Evolutionary conservation across 1,140 invertebrate species (phyloP).

Genomic region (Dreissena polymorpha): DNA sequence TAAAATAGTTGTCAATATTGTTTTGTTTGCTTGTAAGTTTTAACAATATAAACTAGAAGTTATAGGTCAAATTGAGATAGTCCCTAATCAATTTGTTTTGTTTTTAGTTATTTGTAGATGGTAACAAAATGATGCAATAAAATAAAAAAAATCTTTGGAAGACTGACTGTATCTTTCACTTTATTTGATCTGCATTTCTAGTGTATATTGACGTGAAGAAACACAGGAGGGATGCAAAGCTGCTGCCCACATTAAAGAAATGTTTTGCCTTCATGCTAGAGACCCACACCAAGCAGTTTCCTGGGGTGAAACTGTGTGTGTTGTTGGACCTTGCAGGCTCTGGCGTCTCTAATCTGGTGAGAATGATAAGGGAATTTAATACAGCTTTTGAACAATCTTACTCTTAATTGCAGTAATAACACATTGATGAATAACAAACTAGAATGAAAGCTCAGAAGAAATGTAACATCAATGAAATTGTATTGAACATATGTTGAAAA

Average conservation of each 20-base stretch:
- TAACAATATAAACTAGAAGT: background rate
- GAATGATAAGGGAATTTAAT: conserved; percentile 65
- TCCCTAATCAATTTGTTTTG: background rate
- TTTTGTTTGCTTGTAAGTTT: background rate
- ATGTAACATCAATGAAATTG: background rate
- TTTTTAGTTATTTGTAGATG: conserved; percentile 6
- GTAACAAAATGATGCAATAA: conserved; percentile 1
- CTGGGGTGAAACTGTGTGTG: conserved; percentile 89
- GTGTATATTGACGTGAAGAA: conserved; percentile 74
- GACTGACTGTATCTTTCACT: background rate
- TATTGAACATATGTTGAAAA: background rate
- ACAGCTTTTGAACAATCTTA: background rate
- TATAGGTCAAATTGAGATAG: background rate
- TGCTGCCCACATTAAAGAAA: conserved; percentile 88
- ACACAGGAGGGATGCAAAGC: conserved; percentile 85
- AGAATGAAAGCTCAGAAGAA: background rate
- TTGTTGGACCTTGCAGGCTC: conserved; percentile 95
- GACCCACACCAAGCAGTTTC: conserved; percentile 84
- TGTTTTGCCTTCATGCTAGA: conserved; percentile 95
- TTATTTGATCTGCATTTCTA: conserved; percentile 54
- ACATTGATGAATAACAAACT: background rate
- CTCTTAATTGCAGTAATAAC: background rate
- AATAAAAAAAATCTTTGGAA: background rate
- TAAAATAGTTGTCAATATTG: background rate
- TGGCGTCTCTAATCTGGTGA: conserved; percentile 91